Evolutionary conservation across 64 coral and sea anemone genomes (phyloP).

Genomic region (Montipora cactus): DNA sequence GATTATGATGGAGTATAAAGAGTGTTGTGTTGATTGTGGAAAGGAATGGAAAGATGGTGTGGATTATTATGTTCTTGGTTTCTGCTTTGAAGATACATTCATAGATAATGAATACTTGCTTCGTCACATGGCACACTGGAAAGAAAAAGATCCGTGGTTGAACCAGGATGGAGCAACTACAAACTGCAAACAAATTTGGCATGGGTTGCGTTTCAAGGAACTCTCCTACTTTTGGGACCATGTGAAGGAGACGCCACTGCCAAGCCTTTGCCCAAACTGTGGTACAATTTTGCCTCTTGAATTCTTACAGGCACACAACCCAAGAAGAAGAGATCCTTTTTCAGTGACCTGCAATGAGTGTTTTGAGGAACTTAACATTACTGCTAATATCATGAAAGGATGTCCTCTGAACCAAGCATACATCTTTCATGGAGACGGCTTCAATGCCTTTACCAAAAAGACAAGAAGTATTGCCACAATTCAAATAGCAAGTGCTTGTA

Average conservation of each 20-base stretch:
- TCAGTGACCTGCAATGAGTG: too few species aligned
- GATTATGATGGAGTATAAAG: slow-evolving; percentile 10
- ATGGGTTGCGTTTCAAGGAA: slow-evolving; percentile 39
- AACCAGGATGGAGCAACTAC: neutral
- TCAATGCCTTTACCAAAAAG: slow-evolving; percentile 31
- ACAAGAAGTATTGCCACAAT: slow-evolving; percentile 36
- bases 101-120: neutral
- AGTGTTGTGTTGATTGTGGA: slow-evolving; percentile 20
- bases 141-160: slow-evolving; percentile 33
- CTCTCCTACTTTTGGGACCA: slow-evolving; percentile 6
- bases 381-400: slow-evolving; percentile 9
- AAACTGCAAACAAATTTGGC: slow-evolving; percentile 24
- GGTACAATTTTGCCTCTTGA: too few species aligned
- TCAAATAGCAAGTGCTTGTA: slow-evolving; percentile 23
- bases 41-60: slow-evolving; percentile 33
- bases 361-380: too few species aligned
- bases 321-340: too few species aligned
- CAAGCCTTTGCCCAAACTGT: neutral
- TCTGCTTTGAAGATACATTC: slow-evolving; percentile 25
- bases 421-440: slow-evolving; percentile 43
- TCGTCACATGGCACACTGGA: slow-evolving; percentile 40
- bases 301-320: too few species aligned
- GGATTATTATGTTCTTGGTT: slow-evolving; percentile 37
- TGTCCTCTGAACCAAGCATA: slow-evolving; percentile 25
- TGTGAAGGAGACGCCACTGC: too few species aligned